Percentiles rank a stretch among this genome's conserved stretches.
Evolutionary conservation across 2,888 invertebrate genomes (phyloP).

Genomic region (Parnassius orleans): DNA sequence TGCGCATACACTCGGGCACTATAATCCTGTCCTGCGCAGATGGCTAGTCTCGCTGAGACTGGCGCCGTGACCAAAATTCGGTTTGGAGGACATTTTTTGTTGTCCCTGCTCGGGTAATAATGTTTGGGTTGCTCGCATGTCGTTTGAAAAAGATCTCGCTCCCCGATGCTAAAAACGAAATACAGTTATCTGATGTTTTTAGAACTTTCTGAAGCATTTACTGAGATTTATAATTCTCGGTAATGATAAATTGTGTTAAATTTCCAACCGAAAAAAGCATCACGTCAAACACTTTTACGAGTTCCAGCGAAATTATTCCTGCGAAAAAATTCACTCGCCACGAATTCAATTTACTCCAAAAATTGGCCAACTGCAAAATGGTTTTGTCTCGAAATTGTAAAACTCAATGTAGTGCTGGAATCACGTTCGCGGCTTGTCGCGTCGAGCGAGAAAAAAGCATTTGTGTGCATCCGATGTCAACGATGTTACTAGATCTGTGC

Average conservation of each 20-base stretch:
- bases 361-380: conserved; percentile 31
- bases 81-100: too few species aligned
- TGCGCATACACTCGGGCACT: too few species aligned
- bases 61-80: too few species aligned
- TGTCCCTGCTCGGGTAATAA: too few species aligned
- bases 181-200: too few species aligned
- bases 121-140: too few species aligned
- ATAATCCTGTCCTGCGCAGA: too few species aligned
- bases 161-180: too few species aligned
- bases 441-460: conserved; percentile 5
- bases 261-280: conserved; percentile 3
- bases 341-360: conserved; percentile 32
- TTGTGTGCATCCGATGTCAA: conserved; percentile 5
- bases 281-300: conserved; percentile 30
- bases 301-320: conserved; percentile 28
- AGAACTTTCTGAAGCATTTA: too few species aligned
- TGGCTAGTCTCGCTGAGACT: too few species aligned
- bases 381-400: conserved; percentile 30
- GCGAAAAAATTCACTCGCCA: conserved; percentile 19
- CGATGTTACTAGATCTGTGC: conserved; percentile 4
- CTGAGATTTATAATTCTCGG: too few species aligned
- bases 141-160: too few species aligned
- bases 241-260: neutral
- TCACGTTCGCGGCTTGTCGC: conserved; percentile 12
- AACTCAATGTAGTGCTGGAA: conserved; percentile 29